These are phyloP conservation scores for Ameiurus melas DNA, from an alignment of 2,113 vertebrate genomes.

Conservation along the genomic window DNA sequence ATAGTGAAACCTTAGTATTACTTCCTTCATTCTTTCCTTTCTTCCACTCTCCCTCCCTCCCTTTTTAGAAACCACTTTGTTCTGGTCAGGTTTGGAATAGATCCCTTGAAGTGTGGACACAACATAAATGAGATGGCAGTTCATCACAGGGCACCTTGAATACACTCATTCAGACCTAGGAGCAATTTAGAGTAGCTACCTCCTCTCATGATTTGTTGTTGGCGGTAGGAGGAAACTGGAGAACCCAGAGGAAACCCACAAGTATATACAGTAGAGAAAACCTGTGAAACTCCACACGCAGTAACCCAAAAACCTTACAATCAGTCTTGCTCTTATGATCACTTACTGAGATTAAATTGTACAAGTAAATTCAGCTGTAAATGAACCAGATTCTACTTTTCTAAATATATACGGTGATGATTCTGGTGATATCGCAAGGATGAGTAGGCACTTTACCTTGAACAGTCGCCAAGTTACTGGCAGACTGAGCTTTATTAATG, in stretches of 20 bases:
- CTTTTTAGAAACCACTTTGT: not conserved
- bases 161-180: not conserved
- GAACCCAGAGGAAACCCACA: not conserved
- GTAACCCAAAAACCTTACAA: not conserved
- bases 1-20: not conserved
- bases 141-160: not conserved
- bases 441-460: conserved; percentile 7
- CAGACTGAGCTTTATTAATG: conserved; percentile 50
- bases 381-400: not conserved
- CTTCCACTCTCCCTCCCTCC: not conserved
- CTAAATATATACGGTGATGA: not conserved
- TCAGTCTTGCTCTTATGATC: not conserved
- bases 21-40: not conserved
- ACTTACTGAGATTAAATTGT: not conserved
- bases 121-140: not conserved
- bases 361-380: not conserved
- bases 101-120: not conserved
- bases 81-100: not conserved
- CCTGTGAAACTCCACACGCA: not conserved
- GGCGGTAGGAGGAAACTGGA: not conserved
- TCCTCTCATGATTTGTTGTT: not conserved
- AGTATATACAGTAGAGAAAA: not conserved
- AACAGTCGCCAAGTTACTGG: conserved; percentile 27
- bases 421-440: not conserved
- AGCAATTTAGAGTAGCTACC: not conserved